Evolutionary conservation across 1,140 invertebrate genomes (phyloP).

Genomic region (Notospermus geniculatus): DNA sequence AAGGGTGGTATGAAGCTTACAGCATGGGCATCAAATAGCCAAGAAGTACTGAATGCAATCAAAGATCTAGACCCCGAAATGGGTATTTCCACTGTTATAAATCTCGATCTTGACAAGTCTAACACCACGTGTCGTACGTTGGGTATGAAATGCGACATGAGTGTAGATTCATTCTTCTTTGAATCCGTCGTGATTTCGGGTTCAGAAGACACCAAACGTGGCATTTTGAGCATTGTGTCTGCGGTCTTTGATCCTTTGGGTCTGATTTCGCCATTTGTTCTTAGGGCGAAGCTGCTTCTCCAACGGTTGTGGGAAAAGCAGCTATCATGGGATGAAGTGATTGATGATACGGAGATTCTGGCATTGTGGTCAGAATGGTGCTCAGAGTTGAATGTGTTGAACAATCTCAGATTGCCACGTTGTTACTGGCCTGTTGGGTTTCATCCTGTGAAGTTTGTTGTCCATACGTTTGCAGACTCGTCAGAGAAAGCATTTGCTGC

Average conservation of each 20-base stretch:
- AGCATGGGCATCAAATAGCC: too few species aligned
- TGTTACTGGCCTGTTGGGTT: slow-evolving; percentile 22
- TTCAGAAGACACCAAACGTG: slow-evolving; percentile 22
- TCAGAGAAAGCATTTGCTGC: slow-evolving; percentile 23
- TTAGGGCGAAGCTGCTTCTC: slow-evolving; percentile 26
- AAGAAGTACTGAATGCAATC: too few species aligned
- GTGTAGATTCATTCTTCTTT: too few species aligned
- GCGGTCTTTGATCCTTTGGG: slow-evolving; percentile 34
- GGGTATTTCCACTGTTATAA: too few species aligned
- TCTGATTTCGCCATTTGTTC: slow-evolving; percentile 28
- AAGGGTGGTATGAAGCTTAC: too few species aligned
- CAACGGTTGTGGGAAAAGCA: slow-evolving; percentile 26
- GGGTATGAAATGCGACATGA: too few species aligned
- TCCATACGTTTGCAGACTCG: slow-evolving; percentile 33
- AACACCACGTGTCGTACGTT: too few species aligned
- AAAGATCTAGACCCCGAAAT: too few species aligned
- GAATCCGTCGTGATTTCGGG: neutral
- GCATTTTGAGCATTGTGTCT: slow-evolving; percentile 26
- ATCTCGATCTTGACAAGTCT: too few species aligned
- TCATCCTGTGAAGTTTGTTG: neutral
- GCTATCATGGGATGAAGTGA: slow-evolving; percentile 18
- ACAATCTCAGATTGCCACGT: slow-evolving; percentile 10
- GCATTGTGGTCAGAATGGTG: slow-evolving; percentile 20
- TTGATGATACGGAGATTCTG: slow-evolving; percentile 10
- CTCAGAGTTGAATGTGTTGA: slow-evolving; percentile 13